Conservation (phyloP, 2,797 vertebrate genomes). For the Pseudomugil tenellus region DNA sequence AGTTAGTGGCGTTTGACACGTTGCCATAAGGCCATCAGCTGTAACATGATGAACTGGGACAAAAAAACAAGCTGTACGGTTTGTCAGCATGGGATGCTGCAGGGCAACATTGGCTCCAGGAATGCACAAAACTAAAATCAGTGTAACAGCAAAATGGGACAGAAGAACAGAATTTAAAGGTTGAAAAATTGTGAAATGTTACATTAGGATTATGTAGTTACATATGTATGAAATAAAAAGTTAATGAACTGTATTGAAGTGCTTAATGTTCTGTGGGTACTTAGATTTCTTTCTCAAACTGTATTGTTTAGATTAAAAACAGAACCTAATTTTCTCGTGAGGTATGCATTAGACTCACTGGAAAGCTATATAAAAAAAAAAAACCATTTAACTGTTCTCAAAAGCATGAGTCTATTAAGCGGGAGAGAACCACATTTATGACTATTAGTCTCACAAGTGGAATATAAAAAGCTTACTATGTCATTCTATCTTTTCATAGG, state of each 20-base stretch:
- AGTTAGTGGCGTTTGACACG: not conserved
- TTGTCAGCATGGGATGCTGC: not conserved
- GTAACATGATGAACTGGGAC: not conserved
- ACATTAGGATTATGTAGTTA: not conserved
- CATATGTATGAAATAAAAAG: not conserved
- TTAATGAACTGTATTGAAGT: not conserved
- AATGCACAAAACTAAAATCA: not conserved
- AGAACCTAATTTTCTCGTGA: constrained; percentile 15
- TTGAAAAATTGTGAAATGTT: not conserved
- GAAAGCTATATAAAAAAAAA: constrained; percentile 23
- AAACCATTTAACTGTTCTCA: constrained; percentile 21
- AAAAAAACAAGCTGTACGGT: not conserved
- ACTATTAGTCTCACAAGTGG: constrained; percentile 37
- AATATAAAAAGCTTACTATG: constrained; percentile 1
- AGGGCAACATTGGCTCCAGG: not conserved
- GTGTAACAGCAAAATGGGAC: not conserved
- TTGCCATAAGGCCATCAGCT: not conserved
- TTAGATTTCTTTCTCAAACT: constrained; percentile 5
- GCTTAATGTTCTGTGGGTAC: not conserved
- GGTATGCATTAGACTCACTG: constrained; percentile 7
- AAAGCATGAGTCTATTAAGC: constrained; percentile 16
- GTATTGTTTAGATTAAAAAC: constrained; percentile 7
- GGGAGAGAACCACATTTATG: constrained; percentile 24
- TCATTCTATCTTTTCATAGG: constrained; percentile 7
- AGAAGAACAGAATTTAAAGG: not conserved